These are phyloP conservation scores for Antennarius maculatus DNA, from an alignment of 2,797 vertebrate genomes.

Conservation along the genomic window DNA sequence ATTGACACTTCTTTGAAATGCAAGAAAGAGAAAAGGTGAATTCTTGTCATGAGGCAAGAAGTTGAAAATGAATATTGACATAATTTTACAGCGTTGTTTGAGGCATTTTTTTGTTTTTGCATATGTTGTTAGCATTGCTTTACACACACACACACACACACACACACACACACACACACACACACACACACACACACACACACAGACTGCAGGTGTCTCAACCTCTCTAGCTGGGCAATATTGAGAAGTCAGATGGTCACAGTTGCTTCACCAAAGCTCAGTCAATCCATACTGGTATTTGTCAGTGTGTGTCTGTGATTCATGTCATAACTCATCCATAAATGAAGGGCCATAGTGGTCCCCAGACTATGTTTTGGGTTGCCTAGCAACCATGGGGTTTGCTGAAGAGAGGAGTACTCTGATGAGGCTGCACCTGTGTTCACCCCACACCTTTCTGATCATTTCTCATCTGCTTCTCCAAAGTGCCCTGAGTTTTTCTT, in stretches of 20 bases:
- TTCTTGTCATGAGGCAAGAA: constrained; percentile 48
- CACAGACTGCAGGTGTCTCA: constrained; percentile 44
- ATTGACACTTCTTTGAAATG: constrained; percentile 65
- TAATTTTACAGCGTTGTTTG: constrained; percentile 43
- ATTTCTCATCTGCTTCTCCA: constrained; percentile 16
- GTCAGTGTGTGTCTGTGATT: constrained; percentile 41
- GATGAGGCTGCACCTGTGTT: constrained; percentile 55
- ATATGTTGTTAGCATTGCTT: constrained; percentile 58
- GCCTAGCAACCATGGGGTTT: constrained; percentile 72
- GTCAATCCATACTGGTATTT: constrained; percentile 51
- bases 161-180: constrained; percentile 27
- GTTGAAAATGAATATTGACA: constrained; percentile 57
- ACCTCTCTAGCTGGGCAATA: constrained; percentile 66
- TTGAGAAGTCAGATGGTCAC: constrained; percentile 77
- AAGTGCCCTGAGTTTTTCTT: constrained; percentile 3
- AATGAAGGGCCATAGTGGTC: constrained; percentile 70
- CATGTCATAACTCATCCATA: constrained; percentile 73
- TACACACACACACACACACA: constrained; percentile 21
- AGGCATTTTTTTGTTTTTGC: constrained; percentile 67
- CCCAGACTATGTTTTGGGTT: constrained; percentile 78
- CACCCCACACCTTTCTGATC: constrained; percentile 24
- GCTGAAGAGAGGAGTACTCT: constrained; percentile 56
- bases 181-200: constrained; percentile 17
- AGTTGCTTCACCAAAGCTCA: constrained; percentile 61
- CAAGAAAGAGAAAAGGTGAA: constrained; percentile 11